These are phyloP conservation scores for Formicarius rufipectus DNA, from an alignment of 2,113 vertebrate genomes.

Conservation along the genomic window DNA sequence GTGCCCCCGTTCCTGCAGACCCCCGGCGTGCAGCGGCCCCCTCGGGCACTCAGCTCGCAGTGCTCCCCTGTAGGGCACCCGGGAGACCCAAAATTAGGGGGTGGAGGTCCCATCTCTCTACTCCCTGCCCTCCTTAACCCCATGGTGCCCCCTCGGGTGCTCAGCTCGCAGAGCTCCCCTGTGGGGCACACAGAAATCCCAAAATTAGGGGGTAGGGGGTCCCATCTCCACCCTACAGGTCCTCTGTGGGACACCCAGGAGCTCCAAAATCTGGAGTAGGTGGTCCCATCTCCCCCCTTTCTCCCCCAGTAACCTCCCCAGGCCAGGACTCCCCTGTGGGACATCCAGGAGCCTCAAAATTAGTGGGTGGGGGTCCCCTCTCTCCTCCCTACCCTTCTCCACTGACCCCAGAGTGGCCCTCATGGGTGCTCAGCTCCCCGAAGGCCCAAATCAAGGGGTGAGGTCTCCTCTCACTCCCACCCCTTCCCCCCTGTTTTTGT, in stretches of 20 bases:
- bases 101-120: neutral
- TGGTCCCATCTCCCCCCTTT: too few relatives aligned
- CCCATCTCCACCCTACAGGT: too few relatives aligned
- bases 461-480: neutral
- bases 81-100: neutral
- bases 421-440: too few relatives aligned
- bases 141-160: neutral
- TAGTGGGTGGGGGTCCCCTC: neutral
- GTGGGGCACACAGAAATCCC: too few relatives aligned
- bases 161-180: neutral
- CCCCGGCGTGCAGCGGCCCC: slow-evolving; percentile 83
- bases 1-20: slow-evolving; percentile 90
- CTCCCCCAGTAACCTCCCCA: too few relatives aligned
- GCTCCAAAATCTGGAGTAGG: too few relatives aligned
- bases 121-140: neutral
- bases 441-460: neutral
- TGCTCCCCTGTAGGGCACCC: slow-evolving; percentile 71
- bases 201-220: too few relatives aligned
- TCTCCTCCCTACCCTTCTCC: too few relatives aligned
- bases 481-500: too few relatives aligned
- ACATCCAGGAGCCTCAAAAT: too few relatives aligned
- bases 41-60: slow-evolving; percentile 87
- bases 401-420: neutral
- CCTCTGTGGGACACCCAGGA: too few relatives aligned
- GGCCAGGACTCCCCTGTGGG: too few relatives aligned